Evolutionary conservation across 2,888 invertebrate species (phyloP).

Genomic region (Drosophila gaucha): DNA sequence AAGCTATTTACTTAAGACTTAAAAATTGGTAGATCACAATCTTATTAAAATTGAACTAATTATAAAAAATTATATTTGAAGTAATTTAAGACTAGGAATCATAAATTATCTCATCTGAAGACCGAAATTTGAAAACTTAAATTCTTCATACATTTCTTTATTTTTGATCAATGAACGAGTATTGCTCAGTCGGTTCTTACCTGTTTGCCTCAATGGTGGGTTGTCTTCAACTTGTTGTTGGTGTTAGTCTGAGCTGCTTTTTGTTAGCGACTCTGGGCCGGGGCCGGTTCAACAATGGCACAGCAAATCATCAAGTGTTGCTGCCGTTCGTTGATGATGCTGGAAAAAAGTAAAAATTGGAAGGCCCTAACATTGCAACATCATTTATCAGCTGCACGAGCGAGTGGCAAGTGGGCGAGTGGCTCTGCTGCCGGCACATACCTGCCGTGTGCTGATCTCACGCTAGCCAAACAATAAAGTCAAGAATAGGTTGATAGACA

Average conservation of each 20-base stretch:
- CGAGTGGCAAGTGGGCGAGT: conserved; percentile 67
- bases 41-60: too few relatives aligned
- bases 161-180: not conserved
- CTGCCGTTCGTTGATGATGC: conserved; percentile 38
- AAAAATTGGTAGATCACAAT: too few relatives aligned
- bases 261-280: conserved; percentile 30
- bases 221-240: conserved; percentile 18
- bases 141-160: too few relatives aligned
- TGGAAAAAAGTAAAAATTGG: conserved; percentile 54
- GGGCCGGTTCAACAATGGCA: conserved; percentile 58
- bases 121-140: not conserved
- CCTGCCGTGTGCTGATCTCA: conserved; percentile 80
- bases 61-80: too few relatives aligned
- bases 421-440: conserved; percentile 49
- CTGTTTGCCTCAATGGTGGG: conserved; percentile 17
- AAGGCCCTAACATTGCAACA: conserved; percentile 60
- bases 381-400: conserved; percentile 79
- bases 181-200: not conserved
- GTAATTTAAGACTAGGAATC: too few relatives aligned
- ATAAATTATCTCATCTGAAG: too few relatives aligned
- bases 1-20: too few relatives aligned
- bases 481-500: conserved; percentile 57
- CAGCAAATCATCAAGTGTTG: conserved; percentile 77
- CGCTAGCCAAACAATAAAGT: conserved; percentile 73
- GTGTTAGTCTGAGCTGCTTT: conserved; percentile 57